Conservation (phyloP, 1,140 invertebrate genomes). For the Lethocerus indicus region DNA sequence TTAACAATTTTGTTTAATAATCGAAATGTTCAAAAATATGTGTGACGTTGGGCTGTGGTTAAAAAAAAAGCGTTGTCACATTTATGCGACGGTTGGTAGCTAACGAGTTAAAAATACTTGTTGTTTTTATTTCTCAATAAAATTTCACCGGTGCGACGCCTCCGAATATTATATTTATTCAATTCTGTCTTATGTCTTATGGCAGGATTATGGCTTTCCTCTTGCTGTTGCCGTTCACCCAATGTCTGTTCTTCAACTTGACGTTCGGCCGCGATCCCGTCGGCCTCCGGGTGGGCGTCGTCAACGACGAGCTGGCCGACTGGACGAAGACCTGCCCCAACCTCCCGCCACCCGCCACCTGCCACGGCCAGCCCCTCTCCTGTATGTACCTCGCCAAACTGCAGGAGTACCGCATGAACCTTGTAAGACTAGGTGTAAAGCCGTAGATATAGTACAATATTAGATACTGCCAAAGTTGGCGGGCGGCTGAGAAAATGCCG, state of each 20-base stretch:
- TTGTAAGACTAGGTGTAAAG: conserved; percentile 31
- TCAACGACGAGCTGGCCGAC: conserved; percentile 28
- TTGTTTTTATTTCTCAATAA: too few relatives aligned
- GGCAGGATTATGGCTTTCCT: conserved; percentile 35
- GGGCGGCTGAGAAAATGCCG: too few relatives aligned
- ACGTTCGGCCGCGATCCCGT: conserved; percentile 39
- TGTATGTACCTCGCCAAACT: conserved; percentile 57
- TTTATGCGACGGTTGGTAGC: too few relatives aligned
- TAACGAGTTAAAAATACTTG: too few relatives aligned
- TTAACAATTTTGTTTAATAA: too few relatives aligned
- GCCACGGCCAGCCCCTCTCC: conserved; percentile 41
- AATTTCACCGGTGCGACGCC: too few relatives aligned
- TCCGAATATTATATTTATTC: too few relatives aligned
- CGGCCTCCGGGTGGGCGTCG: conserved; percentile 33
- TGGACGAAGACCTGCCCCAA: conserved; percentile 19
- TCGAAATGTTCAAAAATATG: too few relatives aligned
- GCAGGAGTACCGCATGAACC: conserved; percentile 34
- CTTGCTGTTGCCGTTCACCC: conserved; percentile 38
- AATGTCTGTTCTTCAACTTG: conserved; percentile 40
- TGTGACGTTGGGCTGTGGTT: too few relatives aligned
- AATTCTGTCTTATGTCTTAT: too few relatives aligned
- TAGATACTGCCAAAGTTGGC: too few relatives aligned
- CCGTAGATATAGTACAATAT: conserved; percentile 10
- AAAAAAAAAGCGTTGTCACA: too few relatives aligned
- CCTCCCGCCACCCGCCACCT: conserved; percentile 35